Evolutionary conservation across 2,113 vertebrate genomes (phyloP), one percentile per base, ranked within the genome.

Genomic region (Crotalus horridus): DNA sequence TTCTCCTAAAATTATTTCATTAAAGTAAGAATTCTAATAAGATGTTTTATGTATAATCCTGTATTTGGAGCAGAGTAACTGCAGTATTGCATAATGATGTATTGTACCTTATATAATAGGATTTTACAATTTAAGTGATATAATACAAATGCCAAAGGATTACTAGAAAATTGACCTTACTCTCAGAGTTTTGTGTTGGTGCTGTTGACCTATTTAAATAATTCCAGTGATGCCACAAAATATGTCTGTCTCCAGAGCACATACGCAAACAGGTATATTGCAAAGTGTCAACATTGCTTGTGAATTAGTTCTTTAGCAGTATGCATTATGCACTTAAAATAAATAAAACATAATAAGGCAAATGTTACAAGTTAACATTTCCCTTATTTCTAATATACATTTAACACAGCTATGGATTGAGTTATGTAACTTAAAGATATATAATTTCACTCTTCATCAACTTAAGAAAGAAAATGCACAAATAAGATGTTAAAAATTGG

Each of bases 61-160:
- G 91, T 89, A 92, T 89, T 93, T 39, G 56, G 85, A 94, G 24
- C 92, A 93, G 95, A 85, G 87, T 92, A 95, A 95, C 94, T 94
- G 39, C 88, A 69, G n/a, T 69, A 55, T 97, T 96, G 94, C 39
- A 48, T 96, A 96, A 96, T 95, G 90, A 86, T 86, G 93, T 94
- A 88, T 51, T 88, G 94, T 93, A 89, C 54, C 90, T 97, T 97
- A 96, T 93, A 91, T 96, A 97, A 96, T 96, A 94, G 94, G 91
- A 96, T 96, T 97, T 96, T 95, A 93, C 91, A 93, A 93, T 90
- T 94, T 64, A 92, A 94, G 85, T 92, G 61, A 88, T 74, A 96
- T 92, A 95, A 95, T 64, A 74, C 88, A 92, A 94, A 92, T 95
- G 94, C 39, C 88, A 93, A 26, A 89, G 17, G 58, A 46, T 93